These are phyloP conservation scores for Climacteris rufus DNA, from an alignment of 2,113 vertebrate species.

Conservation along the genomic window DNA sequence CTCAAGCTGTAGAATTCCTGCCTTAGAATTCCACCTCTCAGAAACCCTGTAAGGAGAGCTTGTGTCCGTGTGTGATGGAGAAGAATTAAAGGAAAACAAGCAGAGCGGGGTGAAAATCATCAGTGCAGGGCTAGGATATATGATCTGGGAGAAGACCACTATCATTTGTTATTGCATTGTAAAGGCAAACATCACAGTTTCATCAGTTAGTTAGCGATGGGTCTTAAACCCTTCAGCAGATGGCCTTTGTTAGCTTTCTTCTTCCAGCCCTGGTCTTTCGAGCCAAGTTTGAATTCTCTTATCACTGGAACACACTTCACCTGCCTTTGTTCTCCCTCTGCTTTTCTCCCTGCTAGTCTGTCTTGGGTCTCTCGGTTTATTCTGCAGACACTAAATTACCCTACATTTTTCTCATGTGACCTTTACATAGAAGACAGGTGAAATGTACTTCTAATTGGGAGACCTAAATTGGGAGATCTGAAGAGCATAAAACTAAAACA, in stretches of 20 bases:
- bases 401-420: not conserved
- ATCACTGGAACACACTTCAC: not conserved
- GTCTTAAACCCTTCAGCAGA: not conserved
- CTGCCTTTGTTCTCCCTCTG: not conserved
- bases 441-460: not conserved
- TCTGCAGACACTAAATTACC: not conserved
- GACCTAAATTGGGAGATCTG: not conserved
- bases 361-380: not conserved
- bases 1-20: not conserved
- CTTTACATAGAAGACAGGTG: not conserved
- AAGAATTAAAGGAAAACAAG: not conserved
- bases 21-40: not conserved
- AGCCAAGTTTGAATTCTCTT: not conserved
- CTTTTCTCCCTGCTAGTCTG: not conserved
- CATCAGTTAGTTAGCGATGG: not conserved
- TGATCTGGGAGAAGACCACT: not conserved
- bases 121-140: not conserved
- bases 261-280: not conserved
- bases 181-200: not conserved
- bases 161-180: not conserved
- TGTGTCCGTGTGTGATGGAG: not conserved
- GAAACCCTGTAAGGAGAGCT: not conserved
- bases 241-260: not conserved
- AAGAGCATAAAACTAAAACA: not conserved
- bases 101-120: not conserved